Evolutionary conservation across 2,113 vertebrate genomes (phyloP).

Genomic region (Pollimyrus isidori): DNA sequence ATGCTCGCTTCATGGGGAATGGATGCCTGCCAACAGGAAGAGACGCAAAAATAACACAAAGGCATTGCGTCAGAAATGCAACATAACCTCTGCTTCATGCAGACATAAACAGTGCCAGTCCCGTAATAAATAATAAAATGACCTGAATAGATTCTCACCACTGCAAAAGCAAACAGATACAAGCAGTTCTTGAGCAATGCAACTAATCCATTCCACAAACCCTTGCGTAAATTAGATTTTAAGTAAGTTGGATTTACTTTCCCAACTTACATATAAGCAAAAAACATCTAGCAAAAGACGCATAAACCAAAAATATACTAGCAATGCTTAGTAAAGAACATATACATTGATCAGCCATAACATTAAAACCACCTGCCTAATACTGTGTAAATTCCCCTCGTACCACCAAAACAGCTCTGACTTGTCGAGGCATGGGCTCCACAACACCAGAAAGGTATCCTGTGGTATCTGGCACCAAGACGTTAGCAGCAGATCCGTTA

Average conservation of each 20-base stretch:
- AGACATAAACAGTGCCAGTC: neutral
- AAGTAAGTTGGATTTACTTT: neutral
- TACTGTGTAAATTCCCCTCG: neutral
- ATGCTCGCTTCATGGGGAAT: conserved; percentile 63
- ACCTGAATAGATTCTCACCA: neutral
- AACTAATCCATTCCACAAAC: neutral
- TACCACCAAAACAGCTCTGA: neutral
- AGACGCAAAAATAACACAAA: conserved; percentile 14
- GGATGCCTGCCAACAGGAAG: conserved; percentile 61
- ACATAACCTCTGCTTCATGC: neutral
- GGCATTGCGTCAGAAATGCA: neutral
- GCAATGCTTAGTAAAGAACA: neutral
- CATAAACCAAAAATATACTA: neutral
- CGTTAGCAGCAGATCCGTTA: neutral
- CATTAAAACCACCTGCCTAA: neutral
- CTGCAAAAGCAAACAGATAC: neutral
- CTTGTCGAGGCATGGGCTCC: neutral
- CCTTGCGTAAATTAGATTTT: neutral
- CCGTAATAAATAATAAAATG: neutral
- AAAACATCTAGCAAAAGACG: neutral
- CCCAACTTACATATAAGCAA: neutral
- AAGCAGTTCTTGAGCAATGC: neutral
- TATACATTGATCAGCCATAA: neutral
- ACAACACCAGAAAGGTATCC: neutral
- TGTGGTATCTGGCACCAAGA: neutral